Percentiles rank a stretch among this genome's conserved stretches.
Conservation (phyloP, 2,113 vertebrate species). For the Hippocampus barbouri region DNA sequence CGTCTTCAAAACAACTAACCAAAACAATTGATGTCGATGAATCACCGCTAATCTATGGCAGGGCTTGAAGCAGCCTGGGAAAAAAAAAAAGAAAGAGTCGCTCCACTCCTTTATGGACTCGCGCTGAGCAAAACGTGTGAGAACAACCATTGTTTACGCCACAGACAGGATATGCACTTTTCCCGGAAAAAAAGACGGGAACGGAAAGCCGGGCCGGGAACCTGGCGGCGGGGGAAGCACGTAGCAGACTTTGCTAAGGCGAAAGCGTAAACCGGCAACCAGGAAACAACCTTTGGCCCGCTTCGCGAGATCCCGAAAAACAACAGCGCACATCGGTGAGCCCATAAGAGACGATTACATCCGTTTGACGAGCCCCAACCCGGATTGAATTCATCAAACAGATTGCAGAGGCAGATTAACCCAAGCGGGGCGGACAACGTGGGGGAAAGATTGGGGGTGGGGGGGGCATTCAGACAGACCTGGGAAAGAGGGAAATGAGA, state of each 20-base stretch:
- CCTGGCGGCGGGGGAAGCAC: conserved; percentile 41
- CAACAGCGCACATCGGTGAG: conserved; percentile 22
- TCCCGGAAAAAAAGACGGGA: conserved; percentile 69
- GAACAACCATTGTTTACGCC: conserved; percentile 74
- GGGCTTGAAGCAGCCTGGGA: conserved; percentile 23
- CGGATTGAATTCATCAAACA: conserved; percentile 62
- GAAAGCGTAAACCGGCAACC: conserved; percentile 17
- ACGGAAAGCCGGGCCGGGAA: conserved; percentile 61
- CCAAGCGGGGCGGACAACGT: conserved; percentile 13
- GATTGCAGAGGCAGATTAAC: conserved; percentile 61
- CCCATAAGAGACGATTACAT: conserved; percentile 45
- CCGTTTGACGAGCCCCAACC: conserved; percentile 34
- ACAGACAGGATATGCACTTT: conserved; percentile 73
- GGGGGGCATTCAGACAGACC: conserved; percentile 27
- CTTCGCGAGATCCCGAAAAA: conserved; percentile 42
- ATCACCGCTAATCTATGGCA: conserved; percentile 14
- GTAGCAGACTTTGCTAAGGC: conserved; percentile 28
- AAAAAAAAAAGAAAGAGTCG: conserved; percentile 27
- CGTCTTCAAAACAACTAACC: conserved; percentile 18
- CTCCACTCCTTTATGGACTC: conserved; percentile 34
- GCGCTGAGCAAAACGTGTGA: conserved; percentile 66
- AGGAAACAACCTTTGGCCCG: conserved; percentile 55
- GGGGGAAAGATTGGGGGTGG: conserved; percentile 32
- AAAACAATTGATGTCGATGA: conserved; percentile 21
- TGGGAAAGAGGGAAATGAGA: neutral